Base-by-base conservation (phyloP, 2,113 vertebrate species). In the Mobula birostris region DNA sequence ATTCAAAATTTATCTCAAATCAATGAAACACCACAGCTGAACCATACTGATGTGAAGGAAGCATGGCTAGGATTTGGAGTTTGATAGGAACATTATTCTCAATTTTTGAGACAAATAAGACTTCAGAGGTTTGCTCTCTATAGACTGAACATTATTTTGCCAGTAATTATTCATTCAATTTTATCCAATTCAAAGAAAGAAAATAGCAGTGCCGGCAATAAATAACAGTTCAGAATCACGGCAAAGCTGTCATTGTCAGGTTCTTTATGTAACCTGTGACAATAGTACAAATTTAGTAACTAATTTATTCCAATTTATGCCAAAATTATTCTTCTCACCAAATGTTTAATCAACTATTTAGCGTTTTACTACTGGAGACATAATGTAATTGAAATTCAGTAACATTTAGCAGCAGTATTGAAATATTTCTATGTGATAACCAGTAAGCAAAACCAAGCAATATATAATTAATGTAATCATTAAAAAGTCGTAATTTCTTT, bases 401-500 rank as follows among this genome's bases (percentile, higher is more conserved):
- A 29, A 87, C 27, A 61, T 24, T 29, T 61, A 2, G 11, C 83
- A 61, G 56, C 11, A 32, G 56, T 87, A 3, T 87, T 87, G 83
- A 87, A 87, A 87, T 87, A 87, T 87, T 63, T 63, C 27, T 88
- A 61, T 61, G 12, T 87, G 56, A 61, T n/a, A 88, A 66, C 27
- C 85, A 88, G 85, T 88, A 88, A 66, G 85, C 29, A 32, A 88
- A 63, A 17, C 61, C 14, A 66, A 66, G 85, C 32, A 14, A 88
- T 14, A 66, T 32, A 88, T 88, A 88, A 88, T 88, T 63, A 63
- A 88, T n/a, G 1, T 88, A 63, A 63, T 19, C 85, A 88, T 88
- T 88, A 88, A 88, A 88, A 88, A 88, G 27, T 63, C 85, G 66
- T 88, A 14, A 88, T 29, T 66, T 63, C 58, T 88, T 88, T 88